A percentile compares a stretch with the other conserved stretches of the same genome.
Evolutionary conservation across 2,113 vertebrate species (phyloP).

Genomic region (Cathartes aura): DNA sequence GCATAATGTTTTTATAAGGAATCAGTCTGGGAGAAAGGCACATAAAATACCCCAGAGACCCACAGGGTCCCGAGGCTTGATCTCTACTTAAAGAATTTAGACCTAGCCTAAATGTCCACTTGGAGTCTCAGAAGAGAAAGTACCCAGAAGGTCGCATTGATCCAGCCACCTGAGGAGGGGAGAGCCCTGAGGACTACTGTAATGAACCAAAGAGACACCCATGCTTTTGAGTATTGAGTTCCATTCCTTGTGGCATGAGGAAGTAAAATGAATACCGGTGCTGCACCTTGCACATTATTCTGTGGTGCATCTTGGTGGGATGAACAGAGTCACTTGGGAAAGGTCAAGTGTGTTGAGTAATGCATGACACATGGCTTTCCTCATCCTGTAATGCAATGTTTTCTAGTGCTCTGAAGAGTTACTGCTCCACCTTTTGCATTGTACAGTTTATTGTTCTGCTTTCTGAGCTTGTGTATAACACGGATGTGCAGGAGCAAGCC

Average conservation of each 20-base stretch:
- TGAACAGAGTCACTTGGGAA: neutral
- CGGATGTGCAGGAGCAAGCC: neutral
- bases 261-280: neutral
- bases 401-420: neutral
- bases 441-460: neutral
- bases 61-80: neutral
- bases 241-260: neutral
- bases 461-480: neutral
- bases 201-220: neutral
- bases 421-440: neutral
- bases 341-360: neutral
- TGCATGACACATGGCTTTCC: neutral
- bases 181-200: neutral
- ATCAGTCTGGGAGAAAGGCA: neutral
- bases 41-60: neutral
- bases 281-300: neutral
- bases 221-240: neutral
- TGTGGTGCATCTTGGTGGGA: neutral
- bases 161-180: neutral
- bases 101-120: neutral
- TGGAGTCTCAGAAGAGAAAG: rapidly evolving
- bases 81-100: neutral
- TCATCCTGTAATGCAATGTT: neutral
- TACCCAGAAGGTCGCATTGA: neutral
- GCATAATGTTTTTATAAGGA: neutral